These are phyloP conservation scores for Macquaria australasica DNA, from an alignment of 2,113 vertebrate genomes.

Conservation along the genomic window DNA sequence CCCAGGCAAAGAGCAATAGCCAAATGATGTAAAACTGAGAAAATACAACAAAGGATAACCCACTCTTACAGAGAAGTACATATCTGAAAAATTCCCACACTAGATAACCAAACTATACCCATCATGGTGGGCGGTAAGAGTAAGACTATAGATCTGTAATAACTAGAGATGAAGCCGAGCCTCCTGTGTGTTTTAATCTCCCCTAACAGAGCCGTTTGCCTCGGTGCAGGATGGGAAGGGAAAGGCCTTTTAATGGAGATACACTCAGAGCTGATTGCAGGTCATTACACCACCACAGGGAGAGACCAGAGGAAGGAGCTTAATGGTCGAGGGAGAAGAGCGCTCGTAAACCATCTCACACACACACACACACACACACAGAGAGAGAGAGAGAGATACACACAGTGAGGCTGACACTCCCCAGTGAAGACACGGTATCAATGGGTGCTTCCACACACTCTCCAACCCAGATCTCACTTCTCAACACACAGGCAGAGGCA, in stretches of 20 bases:
- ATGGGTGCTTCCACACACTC: slow-evolving; percentile 41
- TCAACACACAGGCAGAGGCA: slow-evolving; percentile 34
- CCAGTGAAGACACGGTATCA: slow-evolving; percentile 47
- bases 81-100: background rate
- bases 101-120: slow-evolving; percentile 41
- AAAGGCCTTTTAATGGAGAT: slow-evolving; percentile 93
- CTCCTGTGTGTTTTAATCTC: slow-evolving; percentile 94
- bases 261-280: slow-evolving; percentile 96
- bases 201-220: slow-evolving; percentile 88
- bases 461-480: slow-evolving; percentile 23
- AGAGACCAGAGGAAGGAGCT: slow-evolving; percentile 93
- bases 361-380: slow-evolving; percentile 49
- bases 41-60: background rate
- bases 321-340: slow-evolving; percentile 95
- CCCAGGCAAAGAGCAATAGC: background rate
- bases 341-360: slow-evolving; percentile 88
- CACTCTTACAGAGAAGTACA: background rate
- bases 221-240: slow-evolving; percentile 87
- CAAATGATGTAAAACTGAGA: background rate
- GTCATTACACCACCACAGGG: slow-evolving; percentile 98
- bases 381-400: slow-evolving; percentile 17
- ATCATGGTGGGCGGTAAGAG: slow-evolving; percentile 48
- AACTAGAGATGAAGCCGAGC: slow-evolving; percentile 78
- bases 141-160: slow-evolving; percentile 80
- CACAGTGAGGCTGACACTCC: slow-evolving; percentile 30